Conservation (phyloP, 2,888 invertebrate species). For the Chrysodeixis includens region DNA sequence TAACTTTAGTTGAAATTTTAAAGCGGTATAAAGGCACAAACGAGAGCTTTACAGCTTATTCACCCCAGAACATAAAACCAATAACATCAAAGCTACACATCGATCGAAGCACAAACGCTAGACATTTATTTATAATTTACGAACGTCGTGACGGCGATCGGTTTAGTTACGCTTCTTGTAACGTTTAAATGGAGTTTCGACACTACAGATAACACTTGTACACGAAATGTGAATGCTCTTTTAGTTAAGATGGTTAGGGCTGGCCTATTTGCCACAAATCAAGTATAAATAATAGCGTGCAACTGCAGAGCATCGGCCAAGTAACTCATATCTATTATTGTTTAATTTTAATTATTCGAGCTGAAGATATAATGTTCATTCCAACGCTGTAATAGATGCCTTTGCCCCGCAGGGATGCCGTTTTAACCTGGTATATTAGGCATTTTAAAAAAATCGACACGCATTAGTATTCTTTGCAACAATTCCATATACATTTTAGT, state of each 20-base stretch:
- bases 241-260: slow-evolving; percentile 61
- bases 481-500: background rate
- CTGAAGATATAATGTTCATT: background rate
- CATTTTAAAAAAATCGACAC: background rate
- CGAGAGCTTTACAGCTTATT: slow-evolving; percentile 23
- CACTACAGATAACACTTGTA: slow-evolving; percentile 80
- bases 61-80: slow-evolving; percentile 25
- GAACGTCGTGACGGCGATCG: slow-evolving; percentile 77
- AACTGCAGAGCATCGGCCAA: background rate
- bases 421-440: background rate
- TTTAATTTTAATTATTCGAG: background rate
- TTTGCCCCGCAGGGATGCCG: background rate
- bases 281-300: background rate
- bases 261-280: slow-evolving; percentile 16
- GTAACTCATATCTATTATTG: background rate
- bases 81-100: slow-evolving; percentile 56
- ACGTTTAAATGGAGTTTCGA: slow-evolving; percentile 78
- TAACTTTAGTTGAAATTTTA: background rate
- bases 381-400: background rate
- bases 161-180: slow-evolving; percentile 76
- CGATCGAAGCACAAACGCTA: slow-evolving; percentile 64
- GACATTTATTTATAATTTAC: slow-evolving; percentile 75
- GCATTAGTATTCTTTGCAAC: background rate
- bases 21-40: slow-evolving; percentile 11
- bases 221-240: slow-evolving; percentile 72